phyloP scores from a whole-genome alignment of 2,888 invertebrate genomes.

The Rugalucina vietnamica region DNA sequence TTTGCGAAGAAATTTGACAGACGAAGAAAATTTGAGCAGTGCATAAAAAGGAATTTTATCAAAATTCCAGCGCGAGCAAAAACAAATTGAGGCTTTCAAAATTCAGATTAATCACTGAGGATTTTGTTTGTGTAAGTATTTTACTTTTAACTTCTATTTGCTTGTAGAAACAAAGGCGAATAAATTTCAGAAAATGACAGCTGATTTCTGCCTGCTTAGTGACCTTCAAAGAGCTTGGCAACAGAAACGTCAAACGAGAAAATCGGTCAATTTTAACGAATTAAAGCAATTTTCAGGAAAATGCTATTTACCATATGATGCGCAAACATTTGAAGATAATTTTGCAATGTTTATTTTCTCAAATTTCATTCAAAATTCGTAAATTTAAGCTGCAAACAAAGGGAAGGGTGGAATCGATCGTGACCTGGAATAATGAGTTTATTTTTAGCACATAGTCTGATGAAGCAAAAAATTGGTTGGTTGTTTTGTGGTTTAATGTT shows the following conservation, averaged over 20 bases:
- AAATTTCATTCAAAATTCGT: background rate
- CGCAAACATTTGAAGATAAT: background rate
- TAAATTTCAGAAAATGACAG: conserved; percentile 29
- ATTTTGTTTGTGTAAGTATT: background rate
- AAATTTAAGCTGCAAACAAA: background rate
- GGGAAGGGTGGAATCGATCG: conserved; percentile 4
- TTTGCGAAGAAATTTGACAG: conserved; percentile 45
- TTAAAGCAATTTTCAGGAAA: background rate
- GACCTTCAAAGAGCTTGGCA: conserved; percentile 63
- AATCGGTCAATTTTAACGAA: background rate
- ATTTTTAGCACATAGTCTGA: background rate
- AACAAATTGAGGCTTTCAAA: background rate
- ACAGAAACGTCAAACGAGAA: conserved; percentile 59
- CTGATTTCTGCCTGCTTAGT: conserved; percentile 51
- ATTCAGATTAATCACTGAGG: background rate
- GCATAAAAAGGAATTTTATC: background rate
- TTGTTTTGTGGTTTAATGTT: too few relatives aligned
- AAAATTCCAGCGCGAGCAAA: background rate
- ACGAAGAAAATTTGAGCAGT: background rate
- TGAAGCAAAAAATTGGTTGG: too few relatives aligned
- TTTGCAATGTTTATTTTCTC: background rate
- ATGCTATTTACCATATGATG: background rate
- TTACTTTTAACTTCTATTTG: background rate
- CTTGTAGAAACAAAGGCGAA: background rate
- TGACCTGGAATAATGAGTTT: background rate